phyloP scores from a whole-genome alignment of 2,888 invertebrate species.

The Autographa pulchrina region DNA sequence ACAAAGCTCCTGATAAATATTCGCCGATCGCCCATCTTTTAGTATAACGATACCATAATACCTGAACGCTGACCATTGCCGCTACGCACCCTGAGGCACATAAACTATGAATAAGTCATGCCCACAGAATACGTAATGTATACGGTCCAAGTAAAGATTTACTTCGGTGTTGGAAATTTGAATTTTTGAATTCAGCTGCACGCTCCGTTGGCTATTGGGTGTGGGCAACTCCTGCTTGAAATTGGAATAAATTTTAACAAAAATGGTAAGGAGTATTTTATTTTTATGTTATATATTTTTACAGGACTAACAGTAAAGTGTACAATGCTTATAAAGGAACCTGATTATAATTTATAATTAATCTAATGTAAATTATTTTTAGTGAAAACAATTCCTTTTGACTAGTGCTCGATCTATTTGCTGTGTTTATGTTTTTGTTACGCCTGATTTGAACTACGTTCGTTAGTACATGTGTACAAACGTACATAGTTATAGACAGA shows the following conservation, averaged over 20 bases:
- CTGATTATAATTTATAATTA: not conserved
- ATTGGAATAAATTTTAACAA: conserved; percentile 33
- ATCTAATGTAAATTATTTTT: too few species aligned
- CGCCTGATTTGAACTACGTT: too few species aligned
- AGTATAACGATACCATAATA: conserved; percentile 37
- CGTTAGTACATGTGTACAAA: too few species aligned
- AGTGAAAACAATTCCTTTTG: too few species aligned
- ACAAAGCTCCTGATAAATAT: conserved; percentile 42
- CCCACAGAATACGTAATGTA: conserved; percentile 65
- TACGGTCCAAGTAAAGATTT: conserved; percentile 60
- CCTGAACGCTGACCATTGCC: conserved; percentile 58
- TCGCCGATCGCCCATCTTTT: conserved; percentile 46
- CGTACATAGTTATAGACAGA: too few species aligned
- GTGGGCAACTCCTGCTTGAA: conserved; percentile 17
- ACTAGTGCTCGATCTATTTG: too few species aligned
- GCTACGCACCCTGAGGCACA: conserved; percentile 57
- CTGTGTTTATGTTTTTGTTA: too few species aligned
- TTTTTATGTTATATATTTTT: conserved; percentile 11
- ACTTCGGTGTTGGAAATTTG: conserved; percentile 58
- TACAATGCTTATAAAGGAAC: not conserved
- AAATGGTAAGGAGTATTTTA: conserved; percentile 25
- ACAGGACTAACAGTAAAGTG: not conserved
- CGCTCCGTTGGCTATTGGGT: conserved; percentile 38
- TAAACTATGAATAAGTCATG: conserved; percentile 70
- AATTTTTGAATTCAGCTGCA: conserved; percentile 64